phyloP scores from a whole-genome alignment of 2,888 invertebrate species.

The Congeria kusceri region DNA sequence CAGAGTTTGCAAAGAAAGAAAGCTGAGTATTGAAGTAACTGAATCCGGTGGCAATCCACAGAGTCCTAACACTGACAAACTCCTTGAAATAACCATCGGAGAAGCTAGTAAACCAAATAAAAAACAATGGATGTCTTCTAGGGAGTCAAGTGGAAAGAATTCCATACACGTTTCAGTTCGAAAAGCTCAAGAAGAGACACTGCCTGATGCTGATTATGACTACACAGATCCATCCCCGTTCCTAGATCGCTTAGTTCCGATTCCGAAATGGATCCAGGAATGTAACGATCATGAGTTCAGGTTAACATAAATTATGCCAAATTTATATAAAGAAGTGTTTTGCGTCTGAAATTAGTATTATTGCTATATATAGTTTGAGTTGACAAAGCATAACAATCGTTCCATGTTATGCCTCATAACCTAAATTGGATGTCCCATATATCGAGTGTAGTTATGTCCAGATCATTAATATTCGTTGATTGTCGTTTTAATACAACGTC shows the following conservation, averaged over 20 bases:
- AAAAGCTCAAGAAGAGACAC: slow-evolving; percentile 16
- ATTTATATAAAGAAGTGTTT: no score
- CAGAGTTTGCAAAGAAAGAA: slow-evolving; percentile 13
- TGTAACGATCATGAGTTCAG: slow-evolving; percentile 68
- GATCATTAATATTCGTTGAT: no score
- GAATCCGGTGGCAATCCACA: background rate
- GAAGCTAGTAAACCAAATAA: slow-evolving; percentile 3
- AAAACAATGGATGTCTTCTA: slow-evolving; percentile 12
- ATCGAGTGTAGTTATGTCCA: no score
- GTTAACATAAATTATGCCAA: slow-evolving; percentile 32
- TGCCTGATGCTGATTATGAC: slow-evolving; percentile 52
- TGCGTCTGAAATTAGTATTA: no score
- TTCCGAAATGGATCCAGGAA: slow-evolving; percentile 68
- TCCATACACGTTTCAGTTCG: slow-evolving; percentile 70
- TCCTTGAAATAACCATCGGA: slow-evolving; percentile 3
- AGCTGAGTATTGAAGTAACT: background rate
- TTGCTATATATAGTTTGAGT: no score
- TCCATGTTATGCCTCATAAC: no score
- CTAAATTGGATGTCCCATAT: no score
- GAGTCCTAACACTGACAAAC: background rate
- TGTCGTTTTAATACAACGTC: no score
- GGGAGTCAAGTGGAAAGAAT: slow-evolving; percentile 33
- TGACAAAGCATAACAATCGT: no score
- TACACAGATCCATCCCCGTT: slow-evolving; percentile 72
- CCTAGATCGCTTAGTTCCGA: slow-evolving; percentile 64